Conservation (phyloP, 2,113 vertebrate species). For the Heliornis fulica region DNA sequence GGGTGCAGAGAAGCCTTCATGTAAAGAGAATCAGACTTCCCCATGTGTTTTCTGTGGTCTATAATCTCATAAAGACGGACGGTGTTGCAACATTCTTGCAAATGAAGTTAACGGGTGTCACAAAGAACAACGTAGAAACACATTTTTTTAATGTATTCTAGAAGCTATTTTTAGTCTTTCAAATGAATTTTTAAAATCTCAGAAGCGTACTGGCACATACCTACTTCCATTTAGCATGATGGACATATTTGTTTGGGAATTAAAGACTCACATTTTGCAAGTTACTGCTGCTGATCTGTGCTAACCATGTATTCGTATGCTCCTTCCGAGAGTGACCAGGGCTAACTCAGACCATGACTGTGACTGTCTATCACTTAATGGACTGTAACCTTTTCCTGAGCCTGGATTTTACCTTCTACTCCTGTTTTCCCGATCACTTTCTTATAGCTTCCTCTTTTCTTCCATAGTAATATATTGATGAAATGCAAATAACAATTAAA, state of each 20-base stretch:
- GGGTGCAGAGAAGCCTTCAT: conserved; percentile 30
- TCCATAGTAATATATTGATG: not conserved
- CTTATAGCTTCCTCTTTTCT: not conserved
- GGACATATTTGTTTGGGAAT: conserved; percentile 29
- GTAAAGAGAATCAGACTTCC: conserved; percentile 2
- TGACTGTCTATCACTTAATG: not conserved
- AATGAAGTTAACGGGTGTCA: conserved; percentile 17
- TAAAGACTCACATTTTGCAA: not conserved
- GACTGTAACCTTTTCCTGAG: conserved; percentile 13
- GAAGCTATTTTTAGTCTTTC: conserved; percentile 52
- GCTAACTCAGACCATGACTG: not conserved
- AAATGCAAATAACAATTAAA: not conserved
- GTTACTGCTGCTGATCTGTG: conserved; percentile 20
- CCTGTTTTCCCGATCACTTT: conserved; percentile 16
- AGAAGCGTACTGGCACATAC: conserved; percentile 2
- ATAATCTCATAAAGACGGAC: conserved; percentile 40
- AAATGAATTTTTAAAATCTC: conserved; percentile 28
- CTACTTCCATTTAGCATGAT: conserved; percentile 14
- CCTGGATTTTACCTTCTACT: conserved; percentile 2
- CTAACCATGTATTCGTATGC: not conserved
- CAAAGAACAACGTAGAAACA: conserved; percentile 11
- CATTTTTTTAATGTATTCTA: conserved; percentile 48
- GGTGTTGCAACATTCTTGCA: conserved; percentile 18
- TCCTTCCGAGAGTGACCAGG: not conserved
- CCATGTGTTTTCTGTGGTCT: conserved; percentile 16